A percentile compares a stretch with the other conserved stretches of the same genome.
Conservation (phyloP, 2,888 invertebrate species). For the Allacma fusca region DNA sequence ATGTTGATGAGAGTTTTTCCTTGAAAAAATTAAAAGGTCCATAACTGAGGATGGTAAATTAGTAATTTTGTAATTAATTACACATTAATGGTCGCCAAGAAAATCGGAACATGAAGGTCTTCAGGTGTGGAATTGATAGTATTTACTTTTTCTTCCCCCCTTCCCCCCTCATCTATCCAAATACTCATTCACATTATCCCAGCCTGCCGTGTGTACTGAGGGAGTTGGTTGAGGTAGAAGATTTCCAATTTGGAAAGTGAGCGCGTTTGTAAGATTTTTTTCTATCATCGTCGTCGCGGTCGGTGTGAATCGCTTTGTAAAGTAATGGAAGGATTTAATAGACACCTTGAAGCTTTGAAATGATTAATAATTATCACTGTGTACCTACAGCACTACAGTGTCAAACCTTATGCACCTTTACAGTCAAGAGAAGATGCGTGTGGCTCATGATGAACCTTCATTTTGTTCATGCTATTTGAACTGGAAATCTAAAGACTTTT, state of each 20-base stretch:
- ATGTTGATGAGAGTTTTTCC: neutral
- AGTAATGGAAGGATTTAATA: slow-evolving; percentile 33
- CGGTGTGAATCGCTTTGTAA: slow-evolving; percentile 11
- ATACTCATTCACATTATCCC: neutral
- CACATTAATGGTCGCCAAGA: neutral
- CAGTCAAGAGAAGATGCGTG: slow-evolving; percentile 25
- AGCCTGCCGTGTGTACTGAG: too few relatives aligned
- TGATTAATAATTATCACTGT: slow-evolving; percentile 37
- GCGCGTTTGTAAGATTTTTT: neutral
- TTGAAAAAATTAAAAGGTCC: neutral
- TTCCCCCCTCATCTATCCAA: neutral
- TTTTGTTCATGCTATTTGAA: slow-evolving; percentile 43
- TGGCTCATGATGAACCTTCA: slow-evolving; percentile 16
- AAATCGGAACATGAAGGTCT: neutral
- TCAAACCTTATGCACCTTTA: neutral
- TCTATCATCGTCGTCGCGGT: neutral
- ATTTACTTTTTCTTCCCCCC: neutral
- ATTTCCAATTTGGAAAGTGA: slow-evolving; percentile 20
- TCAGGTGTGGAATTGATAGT: neutral
- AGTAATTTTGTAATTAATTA: neutral
- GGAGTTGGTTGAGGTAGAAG: neutral
- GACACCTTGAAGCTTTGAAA: slow-evolving; percentile 38
- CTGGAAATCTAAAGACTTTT: slow-evolving; percentile 32
- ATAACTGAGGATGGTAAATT: neutral
- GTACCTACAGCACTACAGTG: neutral